Percentiles rank a stretch among this genome's conserved stretches.
phyloP scores from a whole-genome alignment of 2,797 vertebrate species.

The Heterohyrax brucei region DNA sequence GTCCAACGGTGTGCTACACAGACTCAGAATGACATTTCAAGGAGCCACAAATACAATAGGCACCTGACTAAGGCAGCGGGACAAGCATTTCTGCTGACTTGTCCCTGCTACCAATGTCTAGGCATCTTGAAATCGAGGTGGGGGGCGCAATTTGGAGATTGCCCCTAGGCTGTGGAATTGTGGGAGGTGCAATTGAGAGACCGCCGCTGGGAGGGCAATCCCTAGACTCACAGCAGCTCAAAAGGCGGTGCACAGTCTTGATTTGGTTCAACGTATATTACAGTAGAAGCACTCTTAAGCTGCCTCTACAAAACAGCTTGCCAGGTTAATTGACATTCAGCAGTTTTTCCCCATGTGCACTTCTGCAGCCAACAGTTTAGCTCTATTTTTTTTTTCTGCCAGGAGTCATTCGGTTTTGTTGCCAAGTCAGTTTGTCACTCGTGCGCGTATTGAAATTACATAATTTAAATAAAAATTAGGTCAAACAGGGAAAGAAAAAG shows the following conservation, averaged over 20 bases:
- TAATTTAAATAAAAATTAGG: slow-evolving; percentile 48
- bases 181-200: too few species aligned
- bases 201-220: too few species aligned
- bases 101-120: too few species aligned
- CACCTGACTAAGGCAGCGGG: too few species aligned
- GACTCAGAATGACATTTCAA: too few species aligned
- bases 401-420: slow-evolving; percentile 5
- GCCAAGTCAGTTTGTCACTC: slow-evolving; percentile 39
- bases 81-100: too few species aligned
- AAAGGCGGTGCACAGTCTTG: neutral
- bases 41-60: too few species aligned
- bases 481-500: slow-evolving; percentile 37
- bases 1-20: too few species aligned
- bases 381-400: neutral
- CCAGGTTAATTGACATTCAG: neutral
- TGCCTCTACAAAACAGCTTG: neutral
- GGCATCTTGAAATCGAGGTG: too few species aligned
- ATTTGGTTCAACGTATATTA: neutral
- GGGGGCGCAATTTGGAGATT: too few species aligned
- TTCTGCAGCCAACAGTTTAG: neutral
- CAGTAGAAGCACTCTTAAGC: neutral
- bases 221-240: too few species aligned
- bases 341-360: neutral
- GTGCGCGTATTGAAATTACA: neutral
- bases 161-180: too few species aligned